Conservation (phyloP, 2,888 invertebrate species). For the Artemia sinica region DNA sequence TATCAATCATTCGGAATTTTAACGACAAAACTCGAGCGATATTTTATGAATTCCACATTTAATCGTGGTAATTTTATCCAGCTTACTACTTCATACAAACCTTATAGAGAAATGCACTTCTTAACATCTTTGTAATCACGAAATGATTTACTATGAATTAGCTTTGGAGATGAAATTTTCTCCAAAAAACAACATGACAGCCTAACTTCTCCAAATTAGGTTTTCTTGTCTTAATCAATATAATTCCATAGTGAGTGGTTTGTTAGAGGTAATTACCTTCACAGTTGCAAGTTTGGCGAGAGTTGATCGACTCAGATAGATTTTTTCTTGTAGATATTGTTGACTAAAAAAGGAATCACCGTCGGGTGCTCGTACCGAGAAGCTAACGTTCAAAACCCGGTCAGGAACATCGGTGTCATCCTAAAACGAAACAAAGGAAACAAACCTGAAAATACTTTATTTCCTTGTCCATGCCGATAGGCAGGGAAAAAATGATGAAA, state of each 20-base stretch:
- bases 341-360: slow-evolving; percentile 59
- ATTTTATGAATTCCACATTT: not conserved
- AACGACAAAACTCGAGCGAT: not conserved
- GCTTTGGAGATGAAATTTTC: too few species aligned
- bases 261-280: slow-evolving; percentile 37
- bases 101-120: not conserved
- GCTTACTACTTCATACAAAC: too few species aligned
- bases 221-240: not conserved
- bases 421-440: slow-evolving; percentile 32
- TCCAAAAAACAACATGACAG: too few species aligned
- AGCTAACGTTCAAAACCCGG: slow-evolving; percentile 78
- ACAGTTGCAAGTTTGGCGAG: slow-evolving; percentile 72
- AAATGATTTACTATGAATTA: not conserved
- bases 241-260: not conserved
- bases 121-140: not conserved
- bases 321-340: slow-evolving; percentile 73
- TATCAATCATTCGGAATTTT: too few species aligned
- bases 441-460: too few species aligned
- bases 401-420: slow-evolving; percentile 76
- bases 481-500: too few species aligned
- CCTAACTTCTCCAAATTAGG: too few species aligned
- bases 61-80: too few species aligned
- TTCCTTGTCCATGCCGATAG: too few species aligned
- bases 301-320: slow-evolving; percentile 77
- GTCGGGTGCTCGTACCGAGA: slow-evolving; percentile 67